Conservation (phyloP, 2,888 invertebrate species). For the Calameuta idolon region DNA sequence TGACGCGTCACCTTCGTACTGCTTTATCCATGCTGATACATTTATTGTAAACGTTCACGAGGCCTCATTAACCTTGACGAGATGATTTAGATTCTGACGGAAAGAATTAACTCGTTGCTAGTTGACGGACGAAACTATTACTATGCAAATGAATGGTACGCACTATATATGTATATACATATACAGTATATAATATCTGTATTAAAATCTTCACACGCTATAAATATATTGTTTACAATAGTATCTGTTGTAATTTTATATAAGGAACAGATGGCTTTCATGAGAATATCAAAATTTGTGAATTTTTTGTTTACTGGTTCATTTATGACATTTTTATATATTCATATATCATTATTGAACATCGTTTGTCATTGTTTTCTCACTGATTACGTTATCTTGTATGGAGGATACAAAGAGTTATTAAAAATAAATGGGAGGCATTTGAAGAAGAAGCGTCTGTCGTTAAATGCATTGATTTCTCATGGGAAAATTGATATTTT, state of each 20-base stretch:
- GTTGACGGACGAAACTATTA: constrained; percentile 26
- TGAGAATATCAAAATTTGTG: neutral
- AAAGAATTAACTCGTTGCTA: constrained; percentile 44
- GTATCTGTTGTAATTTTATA: neutral
- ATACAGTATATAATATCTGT: neutral
- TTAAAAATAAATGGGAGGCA: neutral
- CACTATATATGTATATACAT: neutral
- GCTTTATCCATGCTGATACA: neutral
- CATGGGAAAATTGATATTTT: neutral
- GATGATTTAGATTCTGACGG: constrained; percentile 41
- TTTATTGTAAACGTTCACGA: constrained; percentile 1
- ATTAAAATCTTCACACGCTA: no score
- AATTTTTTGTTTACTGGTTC: neutral
- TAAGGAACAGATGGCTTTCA: neutral
- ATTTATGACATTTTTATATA: no score
- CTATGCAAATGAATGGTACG: constrained; percentile 2
- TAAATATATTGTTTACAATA: neutral
- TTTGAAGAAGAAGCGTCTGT: neutral
- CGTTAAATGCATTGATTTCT: neutral
- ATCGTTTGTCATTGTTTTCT: no score
- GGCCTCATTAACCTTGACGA: constrained; percentile 40
- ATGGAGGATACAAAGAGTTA: neutral
- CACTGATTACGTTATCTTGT: neutral
- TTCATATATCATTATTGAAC: no score
- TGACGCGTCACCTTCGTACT: neutral